A percentile compares a stretch with the other conserved stretches of the same genome.
These are phyloP conservation scores for Polymixis flavicincta DNA, from an alignment of 2,888 invertebrate genomes.

Conservation along the genomic window DNA sequence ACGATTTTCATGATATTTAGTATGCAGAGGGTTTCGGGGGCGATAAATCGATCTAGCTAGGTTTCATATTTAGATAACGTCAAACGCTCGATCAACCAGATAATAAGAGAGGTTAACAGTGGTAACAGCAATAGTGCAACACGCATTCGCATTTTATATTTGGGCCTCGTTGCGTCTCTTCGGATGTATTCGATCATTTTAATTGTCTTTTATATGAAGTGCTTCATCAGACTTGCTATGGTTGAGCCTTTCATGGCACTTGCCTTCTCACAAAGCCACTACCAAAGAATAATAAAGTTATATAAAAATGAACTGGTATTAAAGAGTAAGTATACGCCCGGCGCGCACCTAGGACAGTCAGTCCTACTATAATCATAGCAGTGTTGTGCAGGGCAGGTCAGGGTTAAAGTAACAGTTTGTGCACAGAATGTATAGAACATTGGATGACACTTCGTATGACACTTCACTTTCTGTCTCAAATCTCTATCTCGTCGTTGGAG, in stretches of 20 bases:
- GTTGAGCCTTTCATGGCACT: not conserved
- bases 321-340: not conserved
- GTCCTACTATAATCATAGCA: not conserved
- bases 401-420: not conserved
- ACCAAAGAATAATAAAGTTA: not conserved
- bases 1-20: too few species aligned
- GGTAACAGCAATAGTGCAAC: not conserved
- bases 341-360: not conserved
- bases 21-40: too few species aligned
- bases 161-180: not conserved
- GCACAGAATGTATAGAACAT: not conserved
- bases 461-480: not conserved
- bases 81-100: too few species aligned
- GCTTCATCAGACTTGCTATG: not conserved
- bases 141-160: not conserved
- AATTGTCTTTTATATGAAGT: not conserved
- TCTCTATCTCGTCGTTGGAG: too few species aligned
- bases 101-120: too few species aligned
- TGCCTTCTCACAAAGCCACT: not conserved
- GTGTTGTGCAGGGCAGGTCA: not conserved
- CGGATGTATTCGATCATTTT: not conserved
- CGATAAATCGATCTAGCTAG: too few species aligned
- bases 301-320: too few species aligned
- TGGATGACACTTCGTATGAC: not conserved
- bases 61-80: too few species aligned